Evolutionary conservation across 2,797 vertebrate species (phyloP).

Genomic region (Alfaro cultratus): DNA sequence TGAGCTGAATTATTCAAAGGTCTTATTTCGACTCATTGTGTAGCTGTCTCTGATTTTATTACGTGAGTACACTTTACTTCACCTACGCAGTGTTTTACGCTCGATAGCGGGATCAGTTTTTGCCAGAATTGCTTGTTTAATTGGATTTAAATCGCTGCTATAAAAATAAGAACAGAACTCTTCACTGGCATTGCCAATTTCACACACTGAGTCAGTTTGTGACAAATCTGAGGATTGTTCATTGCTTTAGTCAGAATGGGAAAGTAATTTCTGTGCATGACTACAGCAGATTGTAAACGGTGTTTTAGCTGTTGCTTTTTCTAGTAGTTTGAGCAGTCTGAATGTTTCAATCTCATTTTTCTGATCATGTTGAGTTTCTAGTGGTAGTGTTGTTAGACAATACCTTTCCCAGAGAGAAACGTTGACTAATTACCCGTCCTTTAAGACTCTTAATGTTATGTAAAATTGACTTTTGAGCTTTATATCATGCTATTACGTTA

Average conservation of each 20-base stretch:
- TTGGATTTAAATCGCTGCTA: constrained; percentile 34
- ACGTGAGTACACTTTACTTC: constrained; percentile 12
- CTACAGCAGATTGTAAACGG: constrained; percentile 25
- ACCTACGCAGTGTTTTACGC: constrained; percentile 16
- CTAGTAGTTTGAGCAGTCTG: constrained; percentile 7
- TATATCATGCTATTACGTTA: too few species aligned
- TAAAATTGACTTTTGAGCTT: too few species aligned
- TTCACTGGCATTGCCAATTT: constrained; percentile 47
- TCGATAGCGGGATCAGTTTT: constrained; percentile 1
- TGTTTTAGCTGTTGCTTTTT: constrained; percentile 12
- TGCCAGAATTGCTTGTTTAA: constrained; percentile 33
- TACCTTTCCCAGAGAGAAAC: neutral
- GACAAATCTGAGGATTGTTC: constrained; percentile 36
- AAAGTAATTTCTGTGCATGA: constrained; percentile 34
- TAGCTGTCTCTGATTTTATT: neutral
- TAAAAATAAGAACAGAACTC: constrained; percentile 5
- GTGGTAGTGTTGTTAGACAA: constrained; percentile 18
- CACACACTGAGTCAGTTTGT: constrained; percentile 55
- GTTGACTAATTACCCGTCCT: too few species aligned
- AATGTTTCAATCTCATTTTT: constrained; percentile 9
- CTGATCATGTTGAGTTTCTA: constrained; percentile 1
- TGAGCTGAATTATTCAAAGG: neutral
- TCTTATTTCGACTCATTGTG: constrained; percentile 1
- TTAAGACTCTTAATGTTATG: too few species aligned
- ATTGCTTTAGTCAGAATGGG: constrained; percentile 31